A percentile compares a stretch with the other conserved stretches of the same genome.
phyloP scores from a whole-genome alignment of 2,113 vertebrate species.

The Pelecanoides urinatrix region DNA sequence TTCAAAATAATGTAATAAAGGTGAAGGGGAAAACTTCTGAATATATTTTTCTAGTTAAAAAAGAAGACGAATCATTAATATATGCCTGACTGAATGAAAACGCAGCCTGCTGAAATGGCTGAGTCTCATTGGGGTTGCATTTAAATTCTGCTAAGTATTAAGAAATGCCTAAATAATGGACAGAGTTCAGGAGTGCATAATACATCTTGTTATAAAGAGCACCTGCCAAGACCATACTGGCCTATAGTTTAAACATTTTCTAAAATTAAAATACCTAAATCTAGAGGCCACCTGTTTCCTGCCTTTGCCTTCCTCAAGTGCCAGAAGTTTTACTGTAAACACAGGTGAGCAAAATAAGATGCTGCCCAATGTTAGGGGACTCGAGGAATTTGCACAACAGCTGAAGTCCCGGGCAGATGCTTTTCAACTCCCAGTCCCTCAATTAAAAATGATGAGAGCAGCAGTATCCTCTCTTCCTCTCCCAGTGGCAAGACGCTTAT shows the following conservation, averaged over 20 bases:
- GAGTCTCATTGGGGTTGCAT: neutral
- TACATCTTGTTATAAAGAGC: constrained; percentile 37
- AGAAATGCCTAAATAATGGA: constrained; percentile 37
- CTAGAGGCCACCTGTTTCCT: constrained; percentile 49
- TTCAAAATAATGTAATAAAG: neutral
- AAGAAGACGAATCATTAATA: neutral
- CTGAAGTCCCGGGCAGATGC: neutral
- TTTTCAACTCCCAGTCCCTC: neutral
- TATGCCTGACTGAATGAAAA: neutral
- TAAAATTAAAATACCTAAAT: constrained; percentile 49
- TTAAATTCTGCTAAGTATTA: constrained; percentile 35
- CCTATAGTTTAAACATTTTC: constrained; percentile 28
- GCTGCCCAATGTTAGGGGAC: neutral
- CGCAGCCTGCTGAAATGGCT: neutral
- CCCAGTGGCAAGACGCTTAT: neutral
- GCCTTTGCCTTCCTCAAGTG: neutral
- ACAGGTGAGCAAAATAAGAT: constrained; percentile 46
- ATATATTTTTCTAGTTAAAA: neutral
- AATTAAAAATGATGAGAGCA: constrained; percentile 36
- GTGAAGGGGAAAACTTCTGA: neutral
- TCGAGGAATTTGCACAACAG: neutral
- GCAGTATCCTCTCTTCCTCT: neutral
- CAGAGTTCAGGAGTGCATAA: neutral
- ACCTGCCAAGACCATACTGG: neutral
- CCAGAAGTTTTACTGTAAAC: constrained; percentile 39